Evolutionary conservation across 2,888 invertebrate genomes (phyloP), one percentile per base, ranked within the genome.

Genomic region (Orthosia incerta): DNA sequence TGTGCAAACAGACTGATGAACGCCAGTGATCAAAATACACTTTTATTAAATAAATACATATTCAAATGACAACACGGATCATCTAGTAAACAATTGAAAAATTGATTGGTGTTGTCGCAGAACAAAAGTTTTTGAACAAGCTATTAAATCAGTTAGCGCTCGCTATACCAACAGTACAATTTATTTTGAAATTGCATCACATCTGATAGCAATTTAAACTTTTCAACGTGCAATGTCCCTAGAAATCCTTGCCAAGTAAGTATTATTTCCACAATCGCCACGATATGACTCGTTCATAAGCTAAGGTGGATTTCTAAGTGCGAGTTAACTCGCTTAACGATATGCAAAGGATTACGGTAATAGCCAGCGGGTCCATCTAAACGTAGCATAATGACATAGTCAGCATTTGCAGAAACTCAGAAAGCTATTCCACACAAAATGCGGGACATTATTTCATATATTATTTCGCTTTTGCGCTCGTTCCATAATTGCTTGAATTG

Each of bases 1-100:
- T 71, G 78, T 74, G 83, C 85, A 84, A 85, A 84, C 69, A 85
- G 68, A 79, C 78, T 78, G 82, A 84, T 78, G 81, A 86, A 75
- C 53, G 59, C 59, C 57, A 59, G 51, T 71, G 72, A 76, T 76
- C 71, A 76, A 71, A 75, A 84, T 69, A 80, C 60, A 72, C 62
- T 77, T 84, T 77, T 74, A 69, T 76, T 53, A 64, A 80, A 74
- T 74, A 70, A 73, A 84, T 75, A 72, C 13, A 62, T 53, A 68
- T 63, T 46, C 63, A 70, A 55, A 63, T 69, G 53, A 65, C 71
- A 80, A 62, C 31, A 57, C 23, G 71, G 80, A 81, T 84, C 75
- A 74, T 74, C 64, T 68, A 80, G 70, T 62, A 71, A 71, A 61
- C 51, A 56, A 80, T 62, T 5, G 45, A 65, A 71, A 70, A 70